A percentile compares a stretch with the other conserved stretches of the same genome.
Evolutionary conservation across 1,140 invertebrate genomes (phyloP).

Genomic region (Lordiphosa collinella): DNA sequence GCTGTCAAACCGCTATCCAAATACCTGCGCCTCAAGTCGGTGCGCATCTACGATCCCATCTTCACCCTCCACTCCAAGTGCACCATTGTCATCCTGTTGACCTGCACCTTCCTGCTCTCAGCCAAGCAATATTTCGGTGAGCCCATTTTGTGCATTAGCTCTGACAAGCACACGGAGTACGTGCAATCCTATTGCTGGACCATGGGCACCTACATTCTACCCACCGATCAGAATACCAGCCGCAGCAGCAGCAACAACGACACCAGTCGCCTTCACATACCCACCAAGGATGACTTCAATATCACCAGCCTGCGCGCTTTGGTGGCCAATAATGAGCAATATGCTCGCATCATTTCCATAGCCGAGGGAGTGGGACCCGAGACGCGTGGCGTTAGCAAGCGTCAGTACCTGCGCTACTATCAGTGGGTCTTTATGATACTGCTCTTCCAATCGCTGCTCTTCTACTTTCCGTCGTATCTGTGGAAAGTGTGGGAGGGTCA

Average conservation of each 20-base stretch:
- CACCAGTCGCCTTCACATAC: not conserved
- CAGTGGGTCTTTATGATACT: conserved; percentile 93
- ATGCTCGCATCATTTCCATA: conserved; percentile 46
- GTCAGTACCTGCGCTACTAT: conserved; percentile 89
- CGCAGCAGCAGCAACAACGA: conserved; percentile 1
- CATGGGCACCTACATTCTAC: conserved; percentile 85
- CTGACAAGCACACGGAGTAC: conserved; percentile 81
- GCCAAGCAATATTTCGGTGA: conserved; percentile 86
- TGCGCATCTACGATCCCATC: conserved; percentile 84
- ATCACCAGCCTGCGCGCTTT: conserved; percentile 46
- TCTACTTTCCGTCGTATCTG: conserved; percentile 86
- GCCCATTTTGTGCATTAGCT: conserved; percentile 84
- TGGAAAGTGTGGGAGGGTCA: conserved; percentile 90
- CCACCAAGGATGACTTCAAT: conserved; percentile 13
- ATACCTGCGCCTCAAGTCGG: conserved; percentile 82
- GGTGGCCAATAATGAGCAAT: conserved; percentile 45
- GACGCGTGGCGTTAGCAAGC: conserved; percentile 80
- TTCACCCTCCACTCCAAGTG: conserved; percentile 86
- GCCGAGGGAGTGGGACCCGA: conserved; percentile 62
- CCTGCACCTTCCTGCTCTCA: conserved; percentile 84
- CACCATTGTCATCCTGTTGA: conserved; percentile 84
- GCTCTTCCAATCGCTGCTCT: conserved; percentile 89
- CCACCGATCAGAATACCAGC: conserved; percentile 8
- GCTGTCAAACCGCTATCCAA: conserved; percentile 61
- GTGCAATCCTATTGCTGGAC: conserved; percentile 89